Conservation (phyloP, 2,888 invertebrate species). For the Tipula helvola region DNA sequence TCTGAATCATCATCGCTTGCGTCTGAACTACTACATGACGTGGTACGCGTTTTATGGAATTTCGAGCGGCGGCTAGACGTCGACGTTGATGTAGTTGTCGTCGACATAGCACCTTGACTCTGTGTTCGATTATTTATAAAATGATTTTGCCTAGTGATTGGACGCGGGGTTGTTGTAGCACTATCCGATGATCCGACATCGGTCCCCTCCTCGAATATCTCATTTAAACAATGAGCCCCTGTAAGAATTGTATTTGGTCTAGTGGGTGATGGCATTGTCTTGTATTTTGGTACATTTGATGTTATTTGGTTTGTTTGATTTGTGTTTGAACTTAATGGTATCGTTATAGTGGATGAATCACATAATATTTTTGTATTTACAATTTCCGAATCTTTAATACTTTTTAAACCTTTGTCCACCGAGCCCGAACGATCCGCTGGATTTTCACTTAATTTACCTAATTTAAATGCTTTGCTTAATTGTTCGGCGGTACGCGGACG, state of each 20-base stretch:
- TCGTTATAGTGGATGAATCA: slow-evolving; percentile 42
- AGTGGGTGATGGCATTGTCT: slow-evolving; percentile 46
- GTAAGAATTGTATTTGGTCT: slow-evolving; percentile 24
- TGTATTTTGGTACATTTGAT: slow-evolving; percentile 37
- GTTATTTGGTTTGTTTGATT: slow-evolving; percentile 24
- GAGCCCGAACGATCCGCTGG: slow-evolving; percentile 15
- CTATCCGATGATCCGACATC: slow-evolving; percentile 28
- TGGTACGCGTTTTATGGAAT: slow-evolving; percentile 60
- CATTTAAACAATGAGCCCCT: slow-evolving; percentile 41
- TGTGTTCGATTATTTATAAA: slow-evolving; percentile 16
- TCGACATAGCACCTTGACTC: slow-evolving; percentile 12
- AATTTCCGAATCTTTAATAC: slow-evolving; percentile 21
- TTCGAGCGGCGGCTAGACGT: slow-evolving; percentile 49
- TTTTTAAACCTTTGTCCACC: slow-evolving; percentile 19
- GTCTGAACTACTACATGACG: slow-evolving; percentile 89
- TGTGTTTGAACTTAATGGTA: slow-evolving; percentile 36
- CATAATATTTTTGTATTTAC: slow-evolving; percentile 27
- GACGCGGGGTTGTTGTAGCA: slow-evolving; percentile 21
- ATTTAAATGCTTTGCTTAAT: neutral
- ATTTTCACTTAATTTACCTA: neutral
- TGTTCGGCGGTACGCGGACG: slow-evolving; percentile 12
- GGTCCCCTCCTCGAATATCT: slow-evolving; percentile 52
- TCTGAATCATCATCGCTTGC: slow-evolving; percentile 83
- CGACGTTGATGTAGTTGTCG: slow-evolving; percentile 22
- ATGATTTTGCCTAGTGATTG: slow-evolving; percentile 23